Conservation (phyloP, 2,113 vertebrate genomes). For the Coptodon rendalli region DNA sequence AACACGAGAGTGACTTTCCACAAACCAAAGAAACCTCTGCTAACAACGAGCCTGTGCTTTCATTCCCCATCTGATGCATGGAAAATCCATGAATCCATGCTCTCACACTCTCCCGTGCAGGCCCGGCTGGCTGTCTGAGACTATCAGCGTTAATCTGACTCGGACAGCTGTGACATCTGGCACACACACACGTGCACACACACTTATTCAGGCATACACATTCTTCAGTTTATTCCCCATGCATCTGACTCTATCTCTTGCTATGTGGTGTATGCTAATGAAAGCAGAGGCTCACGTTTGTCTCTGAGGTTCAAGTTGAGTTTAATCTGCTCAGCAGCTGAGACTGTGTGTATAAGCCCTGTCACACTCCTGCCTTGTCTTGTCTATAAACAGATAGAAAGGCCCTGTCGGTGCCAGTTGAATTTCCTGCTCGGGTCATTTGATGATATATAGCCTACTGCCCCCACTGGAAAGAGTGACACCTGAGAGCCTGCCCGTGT, state of each 20-base stretch:
- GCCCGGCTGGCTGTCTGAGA: constrained; percentile 56
- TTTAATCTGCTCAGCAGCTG: constrained; percentile 2
- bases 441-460: constrained; percentile 24
- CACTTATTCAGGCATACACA: not conserved
- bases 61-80: not conserved
- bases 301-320: not conserved
- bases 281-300: not conserved
- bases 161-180: constrained; percentile 62
- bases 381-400: constrained; percentile 35
- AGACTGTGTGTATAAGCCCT: not conserved
- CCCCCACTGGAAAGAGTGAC: constrained; percentile 48
- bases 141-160: constrained; percentile 47
- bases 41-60: not conserved
- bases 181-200: not conserved
- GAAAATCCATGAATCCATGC: constrained; percentile 3
- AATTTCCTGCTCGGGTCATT: constrained; percentile 31
- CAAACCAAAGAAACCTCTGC: not conserved
- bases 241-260: not conserved
- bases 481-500: constrained; percentile 51
- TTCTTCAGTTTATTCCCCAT: not conserved
- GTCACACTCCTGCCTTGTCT: not conserved
- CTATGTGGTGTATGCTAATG: not conserved
- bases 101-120: constrained; percentile 15
- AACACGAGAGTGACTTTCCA: not conserved
- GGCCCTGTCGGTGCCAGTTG: not conserved